Base-by-base conservation (phyloP, 2,888 invertebrate genomes). In the Thera obeliscata region DNA sequence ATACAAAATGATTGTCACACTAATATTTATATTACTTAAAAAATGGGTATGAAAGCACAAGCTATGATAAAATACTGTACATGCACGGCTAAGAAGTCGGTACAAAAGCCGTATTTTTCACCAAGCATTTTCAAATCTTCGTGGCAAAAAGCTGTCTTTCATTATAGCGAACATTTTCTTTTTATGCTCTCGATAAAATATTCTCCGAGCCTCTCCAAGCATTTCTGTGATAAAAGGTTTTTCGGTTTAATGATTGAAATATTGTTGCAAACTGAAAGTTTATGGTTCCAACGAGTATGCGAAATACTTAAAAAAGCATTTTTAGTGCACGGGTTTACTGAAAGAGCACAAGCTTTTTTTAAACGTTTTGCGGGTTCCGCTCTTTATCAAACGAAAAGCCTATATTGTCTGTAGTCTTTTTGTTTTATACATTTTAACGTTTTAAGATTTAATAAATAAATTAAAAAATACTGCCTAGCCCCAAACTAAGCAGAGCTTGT, bases 101-200 rank as follows among this genome's bases (percentile, higher is more conserved):
- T 41, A 41, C 41, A 41, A 41, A 41, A 41, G 4, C 41, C 5
- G 3, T 41, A 41, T 41, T 41, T 22, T 41, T 41, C 6, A 8
- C 35, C 35, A 9, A 54, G 54, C 33, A 54, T 35, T 9, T 35
- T 12, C 43, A 9, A 9, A 56, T 46, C 36, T 58, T 36, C 36
- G 50, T 46, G 46, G 54, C 54, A 64, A 64, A 52, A 58, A 59
- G 33, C 65, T 52, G 56, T 43, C 56, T 36, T 36, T 61, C 52
- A 52, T 66, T 61, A 61, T 43, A 56, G 50, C 11, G 11, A 46
- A 50, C 56, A 61, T 66, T 41, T 33, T 41, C 48, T 61, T 60
- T 65, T 65, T 65, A 65, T 56, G 52, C 46, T 52, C 36, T 43
- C 61, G 56, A 66, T 66, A 66, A 66, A 65, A 66, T 66, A 61